Conservation (phyloP, 2,113 vertebrate species). For the Telmatochromis sp. region DNA sequence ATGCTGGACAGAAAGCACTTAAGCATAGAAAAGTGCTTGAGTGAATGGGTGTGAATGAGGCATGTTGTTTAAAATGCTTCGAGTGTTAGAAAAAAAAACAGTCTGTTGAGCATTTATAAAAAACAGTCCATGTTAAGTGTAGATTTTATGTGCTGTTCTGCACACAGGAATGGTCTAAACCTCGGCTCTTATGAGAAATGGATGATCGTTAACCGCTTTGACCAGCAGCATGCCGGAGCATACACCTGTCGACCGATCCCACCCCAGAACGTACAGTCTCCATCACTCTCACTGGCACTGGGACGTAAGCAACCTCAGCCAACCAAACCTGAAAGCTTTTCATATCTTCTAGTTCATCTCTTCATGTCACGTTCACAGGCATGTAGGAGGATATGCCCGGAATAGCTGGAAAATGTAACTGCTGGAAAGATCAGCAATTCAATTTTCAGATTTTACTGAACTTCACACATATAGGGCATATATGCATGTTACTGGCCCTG, state of each 20-base stretch:
- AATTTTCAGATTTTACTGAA: background rate
- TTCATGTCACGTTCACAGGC: background rate
- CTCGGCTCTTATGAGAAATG: constrained; percentile 63
- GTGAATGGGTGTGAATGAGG: background rate
- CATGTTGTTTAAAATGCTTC: background rate
- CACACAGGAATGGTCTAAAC: constrained; percentile 61
- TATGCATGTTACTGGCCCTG: background rate
- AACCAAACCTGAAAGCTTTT: background rate
- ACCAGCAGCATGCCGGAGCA: constrained; percentile 56
- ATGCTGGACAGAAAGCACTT: background rate
- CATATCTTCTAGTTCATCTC: background rate
- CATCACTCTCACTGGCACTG: constrained; percentile 47
- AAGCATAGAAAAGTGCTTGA: background rate
- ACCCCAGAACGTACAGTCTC: constrained; percentile 68
- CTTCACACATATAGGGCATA: background rate
- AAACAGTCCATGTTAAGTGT: background rate
- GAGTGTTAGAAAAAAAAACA: background rate
- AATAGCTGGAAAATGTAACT: background rate
- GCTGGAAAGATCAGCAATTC: background rate
- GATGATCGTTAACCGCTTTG: constrained; percentile 66
- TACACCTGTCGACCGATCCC: constrained; percentile 71
- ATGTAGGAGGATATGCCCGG: background rate
- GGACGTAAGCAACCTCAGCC: constrained; percentile 59
- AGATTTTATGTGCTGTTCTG: background rate
- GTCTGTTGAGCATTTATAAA: background rate